Conservation (phyloP, 2,888 invertebrate genomes). For the Ophion ellenae region DNA sequence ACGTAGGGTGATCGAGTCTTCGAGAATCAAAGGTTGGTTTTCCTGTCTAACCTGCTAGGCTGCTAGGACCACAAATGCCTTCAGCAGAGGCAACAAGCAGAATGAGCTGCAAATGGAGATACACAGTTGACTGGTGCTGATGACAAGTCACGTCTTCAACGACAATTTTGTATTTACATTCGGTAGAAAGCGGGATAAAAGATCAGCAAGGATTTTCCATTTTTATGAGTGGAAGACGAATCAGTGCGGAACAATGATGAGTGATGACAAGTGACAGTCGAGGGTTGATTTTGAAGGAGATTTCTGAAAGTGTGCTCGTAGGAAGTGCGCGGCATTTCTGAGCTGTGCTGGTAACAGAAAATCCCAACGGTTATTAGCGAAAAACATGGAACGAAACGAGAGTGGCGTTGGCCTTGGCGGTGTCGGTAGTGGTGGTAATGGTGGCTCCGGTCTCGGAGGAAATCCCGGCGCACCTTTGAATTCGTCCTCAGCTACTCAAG, state of each 20-base stretch:
- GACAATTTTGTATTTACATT: background rate
- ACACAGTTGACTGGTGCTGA: background rate
- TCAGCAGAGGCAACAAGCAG: background rate
- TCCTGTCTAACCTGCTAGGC: background rate
- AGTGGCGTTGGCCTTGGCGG: conserved; percentile 69
- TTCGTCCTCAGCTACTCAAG: conserved; percentile 75
- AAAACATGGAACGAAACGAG: conserved; percentile 77
- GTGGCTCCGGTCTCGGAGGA: conserved; percentile 68
- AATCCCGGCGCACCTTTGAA: conserved; percentile 76
- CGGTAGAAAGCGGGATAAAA: background rate
- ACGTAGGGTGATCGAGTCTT: background rate
- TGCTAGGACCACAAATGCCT: background rate
- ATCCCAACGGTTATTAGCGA: conserved; percentile 24
- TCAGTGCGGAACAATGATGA: conserved; percentile 15
- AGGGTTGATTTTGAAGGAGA: conserved; percentile 28
- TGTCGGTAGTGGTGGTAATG: conserved; percentile 68
- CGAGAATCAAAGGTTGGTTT: background rate
- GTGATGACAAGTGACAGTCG: conserved; percentile 23
- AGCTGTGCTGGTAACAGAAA: conserved; percentile 8
- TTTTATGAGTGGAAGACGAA: background rate
- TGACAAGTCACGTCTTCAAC: background rate
- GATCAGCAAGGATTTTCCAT: conserved; percentile 12
- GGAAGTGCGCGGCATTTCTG: conserved; percentile 18
- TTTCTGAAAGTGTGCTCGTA: background rate
- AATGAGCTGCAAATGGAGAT: background rate